Conservation (phyloP, 2,113 vertebrate genomes). For the Verasper variegatus region DNA sequence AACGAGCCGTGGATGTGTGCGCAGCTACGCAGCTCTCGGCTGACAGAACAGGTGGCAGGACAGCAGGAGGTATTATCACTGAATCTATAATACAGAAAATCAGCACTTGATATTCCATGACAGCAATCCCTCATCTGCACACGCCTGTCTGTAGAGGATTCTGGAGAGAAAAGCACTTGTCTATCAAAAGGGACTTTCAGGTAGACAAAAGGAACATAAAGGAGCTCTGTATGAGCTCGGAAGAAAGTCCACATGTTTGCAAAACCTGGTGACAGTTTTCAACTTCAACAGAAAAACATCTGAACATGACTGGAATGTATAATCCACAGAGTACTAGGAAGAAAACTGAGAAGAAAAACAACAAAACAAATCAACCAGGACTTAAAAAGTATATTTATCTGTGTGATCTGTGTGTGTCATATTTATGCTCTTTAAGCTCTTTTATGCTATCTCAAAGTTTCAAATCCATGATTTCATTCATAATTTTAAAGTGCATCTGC, state of each 20-base stretch:
- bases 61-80: conserved; percentile 77
- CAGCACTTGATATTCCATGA: conserved; percentile 72
- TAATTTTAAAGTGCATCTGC: too few species aligned
- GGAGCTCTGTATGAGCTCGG: not conserved
- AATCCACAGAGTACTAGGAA: not conserved
- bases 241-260: not conserved
- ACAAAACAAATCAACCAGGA: not conserved
- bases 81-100: conserved; percentile 79
- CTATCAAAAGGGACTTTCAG: conserved; percentile 39
- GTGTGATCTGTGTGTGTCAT: not conserved
- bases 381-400: not conserved
- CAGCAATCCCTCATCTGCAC: conserved; percentile 59
- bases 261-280: not conserved
- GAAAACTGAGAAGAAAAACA: not conserved
- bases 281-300: not conserved
- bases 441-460: too few species aligned
- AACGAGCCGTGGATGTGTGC: conserved; percentile 56
- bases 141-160: conserved; percentile 14
- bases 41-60: conserved; percentile 79
- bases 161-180: conserved; percentile 14
- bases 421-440: too few species aligned
- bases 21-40: conserved; percentile 43
- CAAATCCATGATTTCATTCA: too few species aligned
- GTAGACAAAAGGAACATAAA: conserved; percentile 1
- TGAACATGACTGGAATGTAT: not conserved